These are phyloP conservation scores for Gymnothorax javanicus DNA, from an alignment of 2,797 vertebrate species.

Conservation along the genomic window DNA sequence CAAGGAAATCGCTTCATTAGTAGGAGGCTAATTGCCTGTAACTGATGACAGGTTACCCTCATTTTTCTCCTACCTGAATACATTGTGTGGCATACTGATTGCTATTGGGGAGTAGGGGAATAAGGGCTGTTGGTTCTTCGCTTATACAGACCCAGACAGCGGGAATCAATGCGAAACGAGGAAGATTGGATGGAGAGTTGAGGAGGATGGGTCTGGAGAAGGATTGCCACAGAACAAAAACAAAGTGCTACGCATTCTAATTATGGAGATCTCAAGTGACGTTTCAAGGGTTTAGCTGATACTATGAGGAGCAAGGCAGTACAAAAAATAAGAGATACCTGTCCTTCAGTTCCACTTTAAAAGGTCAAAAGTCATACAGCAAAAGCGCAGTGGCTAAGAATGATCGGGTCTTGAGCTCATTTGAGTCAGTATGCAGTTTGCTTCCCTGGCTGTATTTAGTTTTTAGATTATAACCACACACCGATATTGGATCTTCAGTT, in stretches of 20 bases:
- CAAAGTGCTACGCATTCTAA: background rate
- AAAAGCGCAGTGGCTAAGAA: background rate
- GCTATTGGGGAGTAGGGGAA: background rate
- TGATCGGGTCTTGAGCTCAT: background rate
- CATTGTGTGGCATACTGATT: background rate
- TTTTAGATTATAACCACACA: background rate
- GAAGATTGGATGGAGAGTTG: background rate
- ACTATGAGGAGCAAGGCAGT: background rate
- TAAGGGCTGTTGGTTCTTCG: background rate
- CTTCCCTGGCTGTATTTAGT: background rate
- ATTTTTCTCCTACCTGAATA: background rate
- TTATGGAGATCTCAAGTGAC: background rate
- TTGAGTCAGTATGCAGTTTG: background rate
- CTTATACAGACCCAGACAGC: background rate
- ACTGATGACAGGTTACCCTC: background rate
- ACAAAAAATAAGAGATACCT: background rate
- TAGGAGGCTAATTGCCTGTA: background rate
- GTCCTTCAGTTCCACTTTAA: background rate
- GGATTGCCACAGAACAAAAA: background rate
- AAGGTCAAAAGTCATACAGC: background rate
- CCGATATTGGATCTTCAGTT: background rate
- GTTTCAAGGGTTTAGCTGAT: background rate
- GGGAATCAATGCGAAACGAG: background rate
- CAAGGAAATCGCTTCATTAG: slow-evolving; percentile 2
- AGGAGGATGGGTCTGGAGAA: background rate